Conservation (phyloP, 2,888 invertebrate genomes). For the Dinocampus coccinellae region DNA sequence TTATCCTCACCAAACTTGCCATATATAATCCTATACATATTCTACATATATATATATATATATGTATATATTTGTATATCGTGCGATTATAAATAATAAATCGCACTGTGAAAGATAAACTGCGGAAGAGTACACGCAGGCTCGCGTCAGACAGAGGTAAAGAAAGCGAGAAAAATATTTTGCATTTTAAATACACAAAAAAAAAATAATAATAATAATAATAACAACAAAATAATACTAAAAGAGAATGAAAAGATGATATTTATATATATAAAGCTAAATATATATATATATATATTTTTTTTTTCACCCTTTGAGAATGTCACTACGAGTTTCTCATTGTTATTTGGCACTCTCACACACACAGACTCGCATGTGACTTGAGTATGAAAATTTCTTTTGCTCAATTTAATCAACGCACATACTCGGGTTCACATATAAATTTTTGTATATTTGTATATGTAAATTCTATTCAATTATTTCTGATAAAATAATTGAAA, state of each 20-base stretch:
- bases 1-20: background rate
- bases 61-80: constrained; percentile 44
- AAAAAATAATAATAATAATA: background rate
- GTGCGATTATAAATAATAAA: constrained; percentile 64
- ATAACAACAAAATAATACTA: background rate
- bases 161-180: background rate
- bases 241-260: background rate
- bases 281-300: background rate
- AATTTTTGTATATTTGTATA: background rate
- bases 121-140: constrained; percentile 39
- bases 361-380: too few species aligned
- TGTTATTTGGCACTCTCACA: background rate
- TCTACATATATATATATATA: background rate
- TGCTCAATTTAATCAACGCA: background rate
- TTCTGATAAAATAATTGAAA: background rate
- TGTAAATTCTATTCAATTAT: background rate
- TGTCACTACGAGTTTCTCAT: background rate
- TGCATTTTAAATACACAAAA: background rate
- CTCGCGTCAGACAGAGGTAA: constrained; percentile 2
- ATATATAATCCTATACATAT: too few species aligned
- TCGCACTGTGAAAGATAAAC: constrained; percentile 56
- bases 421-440: background rate
- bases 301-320: constrained; percentile 1
- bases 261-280: background rate
- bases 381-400: background rate